Conservation (phyloP, 2,888 invertebrate species). For the Sinopyrophorus schimmeli region DNA sequence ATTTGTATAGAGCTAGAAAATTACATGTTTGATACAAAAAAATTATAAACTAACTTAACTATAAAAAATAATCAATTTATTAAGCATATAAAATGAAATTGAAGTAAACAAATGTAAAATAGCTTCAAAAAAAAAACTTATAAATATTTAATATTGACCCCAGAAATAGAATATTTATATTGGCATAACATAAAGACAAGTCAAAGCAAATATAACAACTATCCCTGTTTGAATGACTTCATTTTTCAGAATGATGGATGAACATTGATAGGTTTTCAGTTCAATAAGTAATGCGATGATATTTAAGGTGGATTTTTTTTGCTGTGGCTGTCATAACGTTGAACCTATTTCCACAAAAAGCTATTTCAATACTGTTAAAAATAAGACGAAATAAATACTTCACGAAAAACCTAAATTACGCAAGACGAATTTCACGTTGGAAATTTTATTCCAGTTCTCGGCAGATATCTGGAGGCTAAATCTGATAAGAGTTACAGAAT, state of each 20-base stretch:
- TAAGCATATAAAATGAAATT: no score
- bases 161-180: no score
- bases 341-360: background rate
- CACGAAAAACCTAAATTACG: constrained; percentile 5
- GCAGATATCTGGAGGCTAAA: constrained; percentile 1
- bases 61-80: no score
- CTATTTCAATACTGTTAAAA: background rate
- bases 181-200: background rate
- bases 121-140: no score
- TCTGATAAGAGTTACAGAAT: constrained; percentile 8
- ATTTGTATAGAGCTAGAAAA: no score
- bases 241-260: constrained; percentile 9
- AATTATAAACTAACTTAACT: no score
- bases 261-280: background rate
- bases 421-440: constrained; percentile 4
- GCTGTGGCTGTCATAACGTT: background rate
- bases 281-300: constrained; percentile 12
- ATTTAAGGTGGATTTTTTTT: constrained; percentile 1
- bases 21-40: no score
- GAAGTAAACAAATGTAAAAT: no score
- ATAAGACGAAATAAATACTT: background rate
- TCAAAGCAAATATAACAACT: constrained; percentile 1
- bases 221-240: constrained; percentile 4
- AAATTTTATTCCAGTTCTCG: constrained; percentile 7
- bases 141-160: no score